Evolutionary conservation across 2,888 invertebrate species (phyloP), one percentile per base, ranked within the genome.

Genomic region (Myopa testacea): DNA sequence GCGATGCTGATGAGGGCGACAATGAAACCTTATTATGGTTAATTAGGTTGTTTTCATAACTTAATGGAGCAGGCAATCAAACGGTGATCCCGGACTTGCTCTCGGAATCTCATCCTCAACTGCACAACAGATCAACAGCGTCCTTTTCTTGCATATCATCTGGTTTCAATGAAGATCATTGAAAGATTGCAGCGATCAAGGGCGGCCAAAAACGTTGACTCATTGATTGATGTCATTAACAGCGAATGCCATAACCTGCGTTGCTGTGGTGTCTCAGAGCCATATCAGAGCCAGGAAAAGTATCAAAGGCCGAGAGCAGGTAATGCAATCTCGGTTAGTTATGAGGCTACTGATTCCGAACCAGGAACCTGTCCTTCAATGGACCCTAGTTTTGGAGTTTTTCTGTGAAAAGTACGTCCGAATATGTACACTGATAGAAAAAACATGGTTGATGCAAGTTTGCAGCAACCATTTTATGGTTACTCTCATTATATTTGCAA

Each of bases 1-100:
- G 26, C 55, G 40, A 55, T 38, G 67, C 14, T 55, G 76, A 38
- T 72, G 75, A 60, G 40, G 68, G 50, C 68, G 68, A 75, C 75
- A 75, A 68, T 75, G 58, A 58, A n/a, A 37, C 16, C 12, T 19
- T 58, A 19, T 71, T 63, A 63, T 68, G 38, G 75, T 71, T 76
- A 76, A 76, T 76, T 71, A 71, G 58, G 63, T 63, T 76, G 34
- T 76, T 76, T 76, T 70, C 76, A 69, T 62, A 62, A 76, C 62
- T 69, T 62, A 60, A 76, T 76, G 37, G 37, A 75, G 75, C 67
- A 38, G 62, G 63, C 63, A 73, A 76, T 40, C 58, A 75, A 71
- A 67, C 34, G 58, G n/a, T 60, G 55, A 52, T 58, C 67, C 84
- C 81, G 85, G 16, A 85, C 85, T 85, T 80, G 84, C 85, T 84